Evolutionary conservation across 2,113 vertebrate genomes (phyloP).

Genomic region (Microtus richardsoni): DNA sequence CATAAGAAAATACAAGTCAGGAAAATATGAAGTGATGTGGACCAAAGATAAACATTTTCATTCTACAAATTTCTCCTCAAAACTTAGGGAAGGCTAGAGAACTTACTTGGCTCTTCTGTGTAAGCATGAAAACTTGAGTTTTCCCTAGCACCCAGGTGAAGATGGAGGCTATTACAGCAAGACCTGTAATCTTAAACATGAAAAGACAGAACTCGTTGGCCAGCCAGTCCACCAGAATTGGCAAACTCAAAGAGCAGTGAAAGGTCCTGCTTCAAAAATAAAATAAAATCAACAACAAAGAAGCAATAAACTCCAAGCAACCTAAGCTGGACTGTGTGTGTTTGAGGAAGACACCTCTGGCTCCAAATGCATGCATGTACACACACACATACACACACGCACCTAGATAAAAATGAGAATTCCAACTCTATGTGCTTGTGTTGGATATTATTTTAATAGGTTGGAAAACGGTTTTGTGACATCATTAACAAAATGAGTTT

Average conservation of each 20-base stretch:
- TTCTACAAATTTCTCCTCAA: neutral
- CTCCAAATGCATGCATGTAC: neutral
- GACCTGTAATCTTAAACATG: neutral
- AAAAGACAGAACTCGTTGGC: too few relatives aligned
- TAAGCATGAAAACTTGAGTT: too few relatives aligned
- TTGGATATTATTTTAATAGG: constrained; percentile 15
- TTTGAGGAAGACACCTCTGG: neutral
- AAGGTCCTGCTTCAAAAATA: neutral
- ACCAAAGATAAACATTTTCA: neutral
- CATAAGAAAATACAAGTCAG: constrained; percentile 25
- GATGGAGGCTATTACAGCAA: too few relatives aligned
- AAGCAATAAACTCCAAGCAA: neutral
- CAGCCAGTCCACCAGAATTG: neutral
- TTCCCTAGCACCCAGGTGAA: neutral
- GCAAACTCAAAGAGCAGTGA: neutral
- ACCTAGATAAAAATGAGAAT: constrained; percentile 36
- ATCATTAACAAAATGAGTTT: constrained; percentile 64
- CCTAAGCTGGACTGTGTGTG: neutral
- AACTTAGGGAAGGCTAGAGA: neutral
- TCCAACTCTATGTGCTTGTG: neutral
- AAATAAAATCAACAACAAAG: neutral
- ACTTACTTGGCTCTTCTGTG: too few relatives aligned
- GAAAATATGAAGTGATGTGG: constrained; percentile 5
- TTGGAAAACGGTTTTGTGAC: neutral
- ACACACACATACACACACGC: neutral